These are phyloP conservation scores for Tetranychus truncatus DNA, from an alignment of 2,888 invertebrate species.

Conservation along the genomic window DNA sequence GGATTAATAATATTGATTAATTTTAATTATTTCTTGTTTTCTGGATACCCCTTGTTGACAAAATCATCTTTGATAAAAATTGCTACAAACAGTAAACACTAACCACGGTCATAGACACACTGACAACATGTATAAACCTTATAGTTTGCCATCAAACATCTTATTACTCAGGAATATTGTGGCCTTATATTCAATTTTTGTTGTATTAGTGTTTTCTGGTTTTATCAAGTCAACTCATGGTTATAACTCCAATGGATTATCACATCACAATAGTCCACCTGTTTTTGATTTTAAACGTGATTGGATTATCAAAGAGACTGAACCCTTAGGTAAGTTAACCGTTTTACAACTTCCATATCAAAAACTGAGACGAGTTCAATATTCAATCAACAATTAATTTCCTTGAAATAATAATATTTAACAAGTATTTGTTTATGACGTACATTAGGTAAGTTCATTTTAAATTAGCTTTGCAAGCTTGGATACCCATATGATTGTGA, in stretches of 20 bases:
- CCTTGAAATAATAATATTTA: neutral
- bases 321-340: slow-evolving; percentile 47
- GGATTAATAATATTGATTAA: neutral
- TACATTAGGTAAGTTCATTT: no score
- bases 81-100: no score
- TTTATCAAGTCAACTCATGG: neutral
- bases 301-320: slow-evolving; percentile 53
- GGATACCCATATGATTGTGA: no score
- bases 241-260: neutral
- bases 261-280: slow-evolving; percentile 34
- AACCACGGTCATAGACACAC: no score
- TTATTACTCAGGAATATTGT: neutral
- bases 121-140: no score
- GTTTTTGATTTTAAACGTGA: slow-evolving; percentile 50
- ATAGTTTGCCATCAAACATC: no score
- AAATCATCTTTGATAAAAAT: no score
- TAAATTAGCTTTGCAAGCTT: no score
- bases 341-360: neutral
- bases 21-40: neutral
- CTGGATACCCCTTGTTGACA: no score
- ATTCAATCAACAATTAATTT: neutral
- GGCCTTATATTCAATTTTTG: neutral
- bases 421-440: neutral
- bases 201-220: neutral
- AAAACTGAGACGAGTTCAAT: neutral